phyloP scores from a whole-genome alignment of 2,113 vertebrate genomes.

The Oxyura jamaicensis region DNA sequence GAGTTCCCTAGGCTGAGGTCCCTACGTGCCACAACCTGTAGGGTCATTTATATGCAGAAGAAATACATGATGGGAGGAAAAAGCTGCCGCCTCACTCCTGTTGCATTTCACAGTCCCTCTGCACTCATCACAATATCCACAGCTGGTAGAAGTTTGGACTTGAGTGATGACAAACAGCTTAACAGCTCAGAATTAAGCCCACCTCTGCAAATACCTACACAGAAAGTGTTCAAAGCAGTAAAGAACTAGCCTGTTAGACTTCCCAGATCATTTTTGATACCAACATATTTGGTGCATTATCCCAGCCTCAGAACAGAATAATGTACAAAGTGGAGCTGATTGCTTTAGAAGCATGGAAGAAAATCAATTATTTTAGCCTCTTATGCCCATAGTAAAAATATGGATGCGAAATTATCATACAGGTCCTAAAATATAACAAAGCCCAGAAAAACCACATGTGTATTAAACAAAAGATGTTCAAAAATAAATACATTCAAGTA shows the following conservation, averaged over 20 bases:
- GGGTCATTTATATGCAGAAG: background rate
- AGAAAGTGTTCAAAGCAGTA: background rate
- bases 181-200: background rate
- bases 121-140: accelerated
- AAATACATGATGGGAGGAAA: accelerated
- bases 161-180: accelerated
- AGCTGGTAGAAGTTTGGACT: background rate
- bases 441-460: background rate
- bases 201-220: background rate
- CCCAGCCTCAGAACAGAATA: background rate
- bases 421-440: background rate
- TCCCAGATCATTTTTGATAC: background rate
- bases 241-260: accelerated
- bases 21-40: background rate
- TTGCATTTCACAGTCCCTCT: no score
- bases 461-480: background rate
- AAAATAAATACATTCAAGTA: slow-evolving; percentile 36
- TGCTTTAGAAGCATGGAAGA: background rate
- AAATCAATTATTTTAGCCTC: background rate
- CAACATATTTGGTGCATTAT: background rate
- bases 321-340: background rate
- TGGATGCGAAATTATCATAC: background rate
- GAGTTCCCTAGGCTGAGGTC: background rate
- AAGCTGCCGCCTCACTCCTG: background rate
- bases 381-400: background rate